phyloP scores from a whole-genome alignment of 1,140 invertebrate species.

The Globodera rostochiensis region DNA sequence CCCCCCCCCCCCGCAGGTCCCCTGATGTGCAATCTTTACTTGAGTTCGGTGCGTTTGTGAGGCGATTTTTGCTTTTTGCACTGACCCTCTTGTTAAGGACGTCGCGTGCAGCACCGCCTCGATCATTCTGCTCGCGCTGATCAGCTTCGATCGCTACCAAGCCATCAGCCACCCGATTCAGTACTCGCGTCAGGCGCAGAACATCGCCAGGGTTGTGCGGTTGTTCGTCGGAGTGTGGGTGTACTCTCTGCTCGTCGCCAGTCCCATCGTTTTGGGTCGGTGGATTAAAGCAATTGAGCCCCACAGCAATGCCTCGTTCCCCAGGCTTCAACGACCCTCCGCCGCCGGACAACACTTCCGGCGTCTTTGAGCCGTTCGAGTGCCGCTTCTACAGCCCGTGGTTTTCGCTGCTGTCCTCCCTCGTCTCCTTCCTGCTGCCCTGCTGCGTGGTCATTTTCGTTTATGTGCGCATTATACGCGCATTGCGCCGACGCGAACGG shows the following conservation, averaged over 20 bases:
- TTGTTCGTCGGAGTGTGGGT: slow-evolving; percentile 94
- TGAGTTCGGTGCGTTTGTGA: slow-evolving; percentile 70
- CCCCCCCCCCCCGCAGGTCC: slow-evolving; percentile 52
- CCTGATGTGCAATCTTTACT: slow-evolving; percentile 94
- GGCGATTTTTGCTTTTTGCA: background rate
- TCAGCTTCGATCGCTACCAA: slow-evolving; percentile 98
- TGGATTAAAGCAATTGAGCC: slow-evolving; percentile 63
- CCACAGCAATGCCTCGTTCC: slow-evolving; percentile 5
- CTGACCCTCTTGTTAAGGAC: slow-evolving; percentile 73
- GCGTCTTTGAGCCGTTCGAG: slow-evolving; percentile 37
- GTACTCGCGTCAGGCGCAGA: slow-evolving; percentile 93
- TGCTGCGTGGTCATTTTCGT: slow-evolving; percentile 70
- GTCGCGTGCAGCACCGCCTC: slow-evolving; percentile 97
- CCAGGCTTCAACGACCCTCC: slow-evolving; percentile 60
- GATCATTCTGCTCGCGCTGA: slow-evolving; percentile 95
- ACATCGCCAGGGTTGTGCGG: slow-evolving; percentile 88
- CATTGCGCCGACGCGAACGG: slow-evolving; percentile 47
- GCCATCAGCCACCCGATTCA: slow-evolving; percentile 98
- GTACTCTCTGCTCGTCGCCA: slow-evolving; percentile 91
- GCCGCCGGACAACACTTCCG: slow-evolving; percentile 39
- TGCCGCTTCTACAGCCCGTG: slow-evolving; percentile 96
- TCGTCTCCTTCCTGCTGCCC: slow-evolving; percentile 97
- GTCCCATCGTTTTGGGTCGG: slow-evolving; percentile 87
- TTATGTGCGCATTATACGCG: slow-evolving; percentile 56
- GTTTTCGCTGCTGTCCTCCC: slow-evolving; percentile 94